A percentile compares a stretch with the other conserved stretches of the same genome.
These are phyloP conservation scores for Scaptomyza flava DNA, from an alignment of 2,888 invertebrate species.

Conservation along the genomic window DNA sequence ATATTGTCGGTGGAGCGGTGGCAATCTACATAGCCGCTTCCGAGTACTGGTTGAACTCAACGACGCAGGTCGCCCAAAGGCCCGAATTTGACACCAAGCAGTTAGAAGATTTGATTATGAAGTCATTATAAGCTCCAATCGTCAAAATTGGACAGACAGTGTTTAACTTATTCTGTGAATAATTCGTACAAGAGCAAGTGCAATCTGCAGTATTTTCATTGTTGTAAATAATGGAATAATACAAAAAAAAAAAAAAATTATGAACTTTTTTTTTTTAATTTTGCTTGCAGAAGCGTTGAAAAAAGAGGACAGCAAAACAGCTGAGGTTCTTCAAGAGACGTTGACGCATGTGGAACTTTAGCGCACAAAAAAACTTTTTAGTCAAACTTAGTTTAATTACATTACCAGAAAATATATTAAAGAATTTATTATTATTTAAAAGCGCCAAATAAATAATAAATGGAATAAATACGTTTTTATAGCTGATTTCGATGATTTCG, in stretches of 20 bases:
- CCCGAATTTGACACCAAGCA: slow-evolving; percentile 83
- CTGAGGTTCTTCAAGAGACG: slow-evolving; percentile 4
- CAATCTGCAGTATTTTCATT: slow-evolving; percentile 56
- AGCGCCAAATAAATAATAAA: slow-evolving; percentile 30
- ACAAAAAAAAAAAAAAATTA: not conserved
- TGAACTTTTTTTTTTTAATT: slow-evolving; percentile 19
- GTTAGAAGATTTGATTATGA: slow-evolving; percentile 84
- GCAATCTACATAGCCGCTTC: slow-evolving; percentile 93
- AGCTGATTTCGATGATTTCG: not conserved
- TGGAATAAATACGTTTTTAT: not conserved
- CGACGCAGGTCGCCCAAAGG: slow-evolving; percentile 73
- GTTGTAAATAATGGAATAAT: slow-evolving; percentile 19
- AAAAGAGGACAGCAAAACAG: slow-evolving; percentile 22
- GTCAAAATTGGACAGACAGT: slow-evolving; percentile 18
- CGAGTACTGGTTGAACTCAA: slow-evolving; percentile 88
- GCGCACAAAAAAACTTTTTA: slow-evolving; percentile 39
- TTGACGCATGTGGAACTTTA: slow-evolving; percentile 38
- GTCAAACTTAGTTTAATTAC: slow-evolving; percentile 40
- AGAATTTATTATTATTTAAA: slow-evolving; percentile 38
- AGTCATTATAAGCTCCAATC: slow-evolving; percentile 75
- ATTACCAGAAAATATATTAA: slow-evolving; percentile 9
- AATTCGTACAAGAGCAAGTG: slow-evolving; percentile 54
- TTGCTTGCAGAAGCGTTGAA: slow-evolving; percentile 47
- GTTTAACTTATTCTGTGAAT: slow-evolving; percentile 81
- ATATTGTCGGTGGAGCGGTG: slow-evolving; percentile 91